Evolutionary conservation across 2,113 vertebrate species (phyloP).

Genomic region (Euleptes europaea): DNA sequence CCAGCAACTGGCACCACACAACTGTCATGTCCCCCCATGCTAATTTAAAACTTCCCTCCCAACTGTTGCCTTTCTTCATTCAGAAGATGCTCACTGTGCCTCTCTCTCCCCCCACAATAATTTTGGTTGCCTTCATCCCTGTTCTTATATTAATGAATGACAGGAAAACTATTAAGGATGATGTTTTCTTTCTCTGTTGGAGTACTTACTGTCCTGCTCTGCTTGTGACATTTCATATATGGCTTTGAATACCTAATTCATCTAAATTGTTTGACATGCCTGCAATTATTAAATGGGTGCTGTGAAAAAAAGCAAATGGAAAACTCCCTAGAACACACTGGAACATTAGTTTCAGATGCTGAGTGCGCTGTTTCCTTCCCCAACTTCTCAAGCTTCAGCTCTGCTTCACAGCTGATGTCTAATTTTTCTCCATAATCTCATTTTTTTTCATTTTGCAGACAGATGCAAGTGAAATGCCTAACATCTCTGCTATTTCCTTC

Average conservation of each 20-base stretch:
- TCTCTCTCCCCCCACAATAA: background rate
- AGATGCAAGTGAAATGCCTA: slow-evolving; percentile 43
- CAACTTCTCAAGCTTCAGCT: background rate
- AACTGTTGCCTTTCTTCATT: background rate
- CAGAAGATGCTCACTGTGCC: background rate
- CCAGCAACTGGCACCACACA: too few relatives aligned
- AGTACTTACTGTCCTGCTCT: background rate
- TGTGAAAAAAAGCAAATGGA: slow-evolving; percentile 11
- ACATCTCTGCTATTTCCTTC: slow-evolving; percentile 47
- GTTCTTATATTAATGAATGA: background rate
- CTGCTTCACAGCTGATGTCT: background rate
- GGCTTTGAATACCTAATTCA: background rate
- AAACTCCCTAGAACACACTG: slow-evolving; percentile 28
- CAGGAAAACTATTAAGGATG: background rate
- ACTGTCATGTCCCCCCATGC: background rate
- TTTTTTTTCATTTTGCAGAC: slow-evolving; percentile 6
- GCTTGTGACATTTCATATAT: slow-evolving; percentile 1
- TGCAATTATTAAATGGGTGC: background rate
- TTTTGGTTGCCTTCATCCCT: background rate
- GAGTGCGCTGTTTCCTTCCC: slow-evolving; percentile 15
- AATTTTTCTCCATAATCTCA: background rate
- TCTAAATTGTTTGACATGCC: background rate
- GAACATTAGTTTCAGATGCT: slow-evolving; percentile 54
- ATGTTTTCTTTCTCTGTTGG: background rate
- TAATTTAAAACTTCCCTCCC: background rate